Conservation (phyloP, 2,113 vertebrate genomes). For the Platysteira castanea region DNA sequence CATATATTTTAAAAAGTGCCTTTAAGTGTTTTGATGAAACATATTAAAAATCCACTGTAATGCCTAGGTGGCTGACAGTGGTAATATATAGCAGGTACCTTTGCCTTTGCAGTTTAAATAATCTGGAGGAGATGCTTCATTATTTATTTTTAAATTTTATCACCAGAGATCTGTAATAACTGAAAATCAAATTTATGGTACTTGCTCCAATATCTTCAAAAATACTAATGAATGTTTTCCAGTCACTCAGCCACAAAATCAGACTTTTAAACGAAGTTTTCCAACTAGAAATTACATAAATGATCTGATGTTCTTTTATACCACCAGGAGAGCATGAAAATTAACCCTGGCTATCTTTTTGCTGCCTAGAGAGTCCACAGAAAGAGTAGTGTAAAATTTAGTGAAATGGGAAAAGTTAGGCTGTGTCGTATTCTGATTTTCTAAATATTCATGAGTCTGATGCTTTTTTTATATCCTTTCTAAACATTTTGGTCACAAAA, state of each 20-base stretch:
- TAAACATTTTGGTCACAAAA: neutral
- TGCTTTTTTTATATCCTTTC: neutral
- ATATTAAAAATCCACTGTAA: conserved; percentile 65
- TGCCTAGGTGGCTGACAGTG: conserved; percentile 48
- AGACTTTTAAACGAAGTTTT: conserved; percentile 14
- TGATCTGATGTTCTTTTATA: neutral
- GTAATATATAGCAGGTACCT: conserved; percentile 46
- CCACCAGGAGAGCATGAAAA: neutral
- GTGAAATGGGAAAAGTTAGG: neutral
- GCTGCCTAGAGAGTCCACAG: neutral
- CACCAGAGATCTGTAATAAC: conserved; percentile 26
- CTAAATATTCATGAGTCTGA: neutral
- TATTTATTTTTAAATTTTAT: conserved; percentile 40
- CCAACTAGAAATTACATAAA: conserved; percentile 13
- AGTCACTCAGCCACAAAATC: neutral
- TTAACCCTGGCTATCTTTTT: neutral
- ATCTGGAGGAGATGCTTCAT: neutral
- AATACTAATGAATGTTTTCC: conserved; percentile 31
- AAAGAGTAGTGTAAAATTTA: neutral
- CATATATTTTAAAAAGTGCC: conserved; percentile 65
- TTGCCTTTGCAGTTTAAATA: conserved; percentile 35
- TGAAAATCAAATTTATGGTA: conserved; percentile 23
- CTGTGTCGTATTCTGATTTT: neutral
- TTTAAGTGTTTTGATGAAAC: conserved; percentile 67
- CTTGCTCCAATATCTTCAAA: conserved; percentile 17